Evolutionary conservation across 1,140 invertebrate species (phyloP).

Genomic region (Tetraneura akinire): DNA sequence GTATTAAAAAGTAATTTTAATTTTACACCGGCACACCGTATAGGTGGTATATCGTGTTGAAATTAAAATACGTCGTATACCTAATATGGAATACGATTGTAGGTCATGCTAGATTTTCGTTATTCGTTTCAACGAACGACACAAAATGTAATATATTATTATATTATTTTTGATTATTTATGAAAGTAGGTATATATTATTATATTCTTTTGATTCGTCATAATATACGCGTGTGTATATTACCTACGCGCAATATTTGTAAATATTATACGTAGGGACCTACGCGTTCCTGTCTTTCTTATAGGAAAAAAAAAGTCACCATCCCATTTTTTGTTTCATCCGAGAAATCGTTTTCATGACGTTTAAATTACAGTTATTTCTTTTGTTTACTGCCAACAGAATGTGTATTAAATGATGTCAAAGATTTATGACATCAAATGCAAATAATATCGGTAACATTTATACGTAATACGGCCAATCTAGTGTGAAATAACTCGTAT

Average conservation of each 20-base stretch:
- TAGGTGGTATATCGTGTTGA: too few species aligned
- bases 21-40: too few species aligned
- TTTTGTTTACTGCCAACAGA: neutral
- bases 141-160: neutral
- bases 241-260: too few species aligned
- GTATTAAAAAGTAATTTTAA: too few species aligned
- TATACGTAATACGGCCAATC: neutral
- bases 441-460: neutral
- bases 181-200: neutral
- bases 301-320: neutral
- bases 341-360: conserved; percentile 17
- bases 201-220: too few species aligned
- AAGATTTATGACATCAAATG: neutral
- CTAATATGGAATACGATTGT: too few species aligned
- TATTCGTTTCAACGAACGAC: neutral
- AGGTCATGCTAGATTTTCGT: too few species aligned
- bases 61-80: too few species aligned
- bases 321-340: neutral
- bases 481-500: neutral
- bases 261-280: too few species aligned
- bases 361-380: neutral
- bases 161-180: neutral
- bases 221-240: too few species aligned
- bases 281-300: neutral
- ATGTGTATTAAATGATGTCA: neutral